A percentile compares a stretch with the other conserved stretches of the same genome.
These are phyloP conservation scores for Sebastes jordani DNA, from an alignment of 2,797 vertebrate species.

Conservation along the genomic window DNA sequence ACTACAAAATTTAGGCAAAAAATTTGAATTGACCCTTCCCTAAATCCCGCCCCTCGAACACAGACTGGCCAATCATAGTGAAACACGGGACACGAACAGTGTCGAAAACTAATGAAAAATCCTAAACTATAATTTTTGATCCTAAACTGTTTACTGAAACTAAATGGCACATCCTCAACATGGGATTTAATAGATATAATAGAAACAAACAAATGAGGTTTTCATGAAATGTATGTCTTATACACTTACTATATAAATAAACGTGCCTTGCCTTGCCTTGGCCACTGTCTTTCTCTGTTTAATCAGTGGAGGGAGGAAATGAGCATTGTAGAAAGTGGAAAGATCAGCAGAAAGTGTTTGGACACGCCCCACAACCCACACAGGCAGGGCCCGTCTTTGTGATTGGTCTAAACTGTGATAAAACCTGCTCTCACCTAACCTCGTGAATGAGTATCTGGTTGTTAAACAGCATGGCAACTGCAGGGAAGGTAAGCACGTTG, in stretches of 20 bases:
- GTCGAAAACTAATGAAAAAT: neutral
- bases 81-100: too few species aligned
- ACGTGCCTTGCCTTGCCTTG: too few species aligned
- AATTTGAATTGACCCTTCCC: neutral
- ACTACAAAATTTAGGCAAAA: neutral
- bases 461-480: slow-evolving; percentile 36
- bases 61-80: too few species aligned
- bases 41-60: too few species aligned
- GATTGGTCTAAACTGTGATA: slow-evolving; percentile 22
- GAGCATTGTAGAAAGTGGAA: neutral
- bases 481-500: slow-evolving; percentile 37
- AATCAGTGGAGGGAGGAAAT: neutral
- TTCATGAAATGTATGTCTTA: too few species aligned
- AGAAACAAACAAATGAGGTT: neutral
- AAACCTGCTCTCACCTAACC: neutral
- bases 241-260: too few species aligned
- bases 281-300: neutral
- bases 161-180: neutral
- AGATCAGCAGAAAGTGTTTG: neutral
- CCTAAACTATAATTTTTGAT: neutral
- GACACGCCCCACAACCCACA: too few species aligned
- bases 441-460: neutral
- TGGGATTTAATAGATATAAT: neutral
- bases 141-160: neutral
- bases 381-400: neutral